Evolutionary conservation across 2,797 vertebrate species (phyloP).

Genomic region (Chromobotia macracanthus): DNA sequence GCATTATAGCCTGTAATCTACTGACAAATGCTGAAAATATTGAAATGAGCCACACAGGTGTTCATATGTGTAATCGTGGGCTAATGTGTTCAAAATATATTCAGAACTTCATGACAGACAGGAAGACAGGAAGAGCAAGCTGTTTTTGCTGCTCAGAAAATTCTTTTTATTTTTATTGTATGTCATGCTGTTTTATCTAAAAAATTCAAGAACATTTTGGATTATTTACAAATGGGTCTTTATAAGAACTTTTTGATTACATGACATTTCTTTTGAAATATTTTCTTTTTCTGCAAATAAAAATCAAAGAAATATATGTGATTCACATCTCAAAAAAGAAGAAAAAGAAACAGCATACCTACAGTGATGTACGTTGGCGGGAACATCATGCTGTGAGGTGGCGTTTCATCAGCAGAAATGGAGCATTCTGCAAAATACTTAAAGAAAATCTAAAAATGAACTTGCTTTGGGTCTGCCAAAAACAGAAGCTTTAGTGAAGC

Average conservation of each 20-base stretch:
- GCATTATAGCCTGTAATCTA: too few relatives aligned
- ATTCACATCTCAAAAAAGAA: not conserved
- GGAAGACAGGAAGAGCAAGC: too few relatives aligned
- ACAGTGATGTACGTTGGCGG: not conserved
- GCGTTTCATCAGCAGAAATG: not conserved
- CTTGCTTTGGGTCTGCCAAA: not conserved
- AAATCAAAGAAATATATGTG: constrained; percentile 9
- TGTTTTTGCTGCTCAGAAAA: too few relatives aligned
- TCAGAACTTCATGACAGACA: too few relatives aligned
- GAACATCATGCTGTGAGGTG: constrained; percentile 1
- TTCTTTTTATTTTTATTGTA: too few relatives aligned
- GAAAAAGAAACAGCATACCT: not conserved
- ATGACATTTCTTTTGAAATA: not conserved
- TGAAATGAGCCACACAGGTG: too few relatives aligned
- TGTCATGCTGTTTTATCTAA: too few relatives aligned
- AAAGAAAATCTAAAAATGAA: not conserved
- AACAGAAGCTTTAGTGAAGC: not conserved
- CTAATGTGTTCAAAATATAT: too few relatives aligned
- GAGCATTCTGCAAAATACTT: not conserved
- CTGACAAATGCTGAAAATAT: too few relatives aligned
- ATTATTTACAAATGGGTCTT: not conserved
- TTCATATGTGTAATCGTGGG: too few relatives aligned
- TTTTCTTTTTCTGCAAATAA: not conserved
- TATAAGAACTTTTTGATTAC: not conserved
- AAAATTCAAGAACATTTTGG: not conserved